Percentiles rank a stretch among this genome's conserved stretches.
Conservation (phyloP, 30 jellyfish, hydroid and myxozoan species). For the Cassiopea xamachana region DNA sequence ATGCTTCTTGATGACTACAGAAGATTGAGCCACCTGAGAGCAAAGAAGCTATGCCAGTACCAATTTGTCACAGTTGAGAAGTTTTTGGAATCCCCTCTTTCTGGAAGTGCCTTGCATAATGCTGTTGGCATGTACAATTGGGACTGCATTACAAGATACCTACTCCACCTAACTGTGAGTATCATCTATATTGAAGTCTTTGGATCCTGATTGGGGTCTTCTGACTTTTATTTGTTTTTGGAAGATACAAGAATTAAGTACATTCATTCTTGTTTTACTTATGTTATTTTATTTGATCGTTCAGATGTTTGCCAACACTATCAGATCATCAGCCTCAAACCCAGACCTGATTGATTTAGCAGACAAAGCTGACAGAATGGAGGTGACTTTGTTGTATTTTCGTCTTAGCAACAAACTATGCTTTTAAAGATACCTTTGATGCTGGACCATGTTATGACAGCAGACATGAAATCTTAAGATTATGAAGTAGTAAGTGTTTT, state of each 20-base stretch:
- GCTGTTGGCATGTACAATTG: constrained; percentile 72
- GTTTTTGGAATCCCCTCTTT: constrained; percentile 55
- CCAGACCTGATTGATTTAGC: constrained; percentile 69
- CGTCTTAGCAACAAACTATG: neutral
- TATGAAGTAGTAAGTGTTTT: too few species aligned
- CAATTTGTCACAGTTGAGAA: constrained; percentile 70
- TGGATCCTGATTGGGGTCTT: too few species aligned
- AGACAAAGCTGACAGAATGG: constrained; percentile 84
- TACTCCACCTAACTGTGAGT: constrained; percentile 73
- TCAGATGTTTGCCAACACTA: constrained; percentile 78
- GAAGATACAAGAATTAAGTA: too few species aligned
- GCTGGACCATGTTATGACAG: too few species aligned
- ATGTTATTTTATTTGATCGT: neutral
- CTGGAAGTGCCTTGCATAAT: constrained; percentile 62
- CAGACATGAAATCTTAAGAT: too few species aligned
- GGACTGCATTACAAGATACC: constrained; percentile 70
- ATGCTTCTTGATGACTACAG: constrained; percentile 71
- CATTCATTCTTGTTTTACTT: neutral
- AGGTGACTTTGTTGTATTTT: constrained; percentile 38
- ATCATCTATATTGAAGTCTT: neutral
- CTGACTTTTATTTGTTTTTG: too few species aligned
- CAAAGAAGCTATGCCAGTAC: constrained; percentile 59
- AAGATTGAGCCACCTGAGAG: constrained; percentile 66
- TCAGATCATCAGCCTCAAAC: constrained; percentile 56
- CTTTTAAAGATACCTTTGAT: neutral